Base-by-base conservation (phyloP, 2,888 invertebrate species). In the Torymus aiolomorphi region DNA sequence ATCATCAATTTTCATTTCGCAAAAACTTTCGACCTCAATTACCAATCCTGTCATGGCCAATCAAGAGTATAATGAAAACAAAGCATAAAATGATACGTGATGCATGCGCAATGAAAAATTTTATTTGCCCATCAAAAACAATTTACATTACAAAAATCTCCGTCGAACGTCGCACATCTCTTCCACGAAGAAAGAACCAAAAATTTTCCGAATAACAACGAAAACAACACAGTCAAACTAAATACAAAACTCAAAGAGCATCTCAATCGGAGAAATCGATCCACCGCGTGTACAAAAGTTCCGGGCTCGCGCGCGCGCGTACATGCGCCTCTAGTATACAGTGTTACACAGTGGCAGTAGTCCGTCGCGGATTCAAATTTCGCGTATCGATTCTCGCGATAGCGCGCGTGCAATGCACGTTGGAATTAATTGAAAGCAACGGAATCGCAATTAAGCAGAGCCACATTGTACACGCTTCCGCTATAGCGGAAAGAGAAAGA, bases 361-460 rank as follows among this genome's bases (percentile, higher is more conserved):
- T 31, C 31, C 31, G 31, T 31, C 49, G 61, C n/a, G 20, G 20
- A 72, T 66, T 61, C 72, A 56, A 76, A 80, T 76, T 65, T 61
- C 72, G 31, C 31, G 62, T 61, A 76, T 75, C 75, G 59, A 76
- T 80, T 67, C 18, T n/a, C 51, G 18, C 51, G 51, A 31, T 1
- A 2, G 31, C 31, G 16, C 16, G 56, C 49, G 16, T 12, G 16
- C 76, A 62, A 61, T 65, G 18, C 51, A 51, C 61, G 67, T 31
- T 54, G 10, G 31, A 57, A 69, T 73, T 70, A 76, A 75, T 80
- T 75, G 61, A 71, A 61, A 76, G 61, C 61, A 63, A 59, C 65
- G 71, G 61, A 76, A 76, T 76, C 56, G 42, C 71, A 80, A 71
- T 76, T 61, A 80, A 80, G 61, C 59, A 13, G 54, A 20, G 54